phyloP scores from a whole-genome alignment of 2,797 vertebrate genomes.

The Micrastur ruficollis region DNA sequence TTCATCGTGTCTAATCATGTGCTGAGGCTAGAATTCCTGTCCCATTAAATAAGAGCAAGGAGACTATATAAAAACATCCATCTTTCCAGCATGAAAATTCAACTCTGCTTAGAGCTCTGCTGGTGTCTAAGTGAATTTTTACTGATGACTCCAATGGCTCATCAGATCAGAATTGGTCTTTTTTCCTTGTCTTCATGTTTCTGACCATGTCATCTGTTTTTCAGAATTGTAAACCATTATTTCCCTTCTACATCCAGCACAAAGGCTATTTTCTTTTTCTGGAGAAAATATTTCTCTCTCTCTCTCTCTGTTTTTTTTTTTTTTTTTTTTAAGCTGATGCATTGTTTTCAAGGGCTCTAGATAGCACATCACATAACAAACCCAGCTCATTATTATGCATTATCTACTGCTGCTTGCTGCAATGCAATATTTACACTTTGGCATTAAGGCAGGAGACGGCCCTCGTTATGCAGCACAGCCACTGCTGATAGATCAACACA shows the following conservation, averaged over 20 bases:
- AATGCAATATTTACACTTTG: slow-evolving; percentile 68
- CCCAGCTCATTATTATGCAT: slow-evolving; percentile 55
- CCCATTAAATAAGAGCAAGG: not conserved
- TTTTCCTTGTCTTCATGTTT: slow-evolving; percentile 13
- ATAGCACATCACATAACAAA: slow-evolving; percentile 30
- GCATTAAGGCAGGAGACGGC: slow-evolving; percentile 52
- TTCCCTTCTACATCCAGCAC: not conserved
- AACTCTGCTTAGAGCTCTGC: not conserved
- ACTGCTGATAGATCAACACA: slow-evolving; percentile 24
- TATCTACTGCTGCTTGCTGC: slow-evolving; percentile 51
- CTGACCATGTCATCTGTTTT: slow-evolving; percentile 1
- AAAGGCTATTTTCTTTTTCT: not conserved
- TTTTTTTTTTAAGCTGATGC: not conserved
- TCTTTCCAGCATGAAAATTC: slow-evolving; percentile 22
- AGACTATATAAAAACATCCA: not conserved
- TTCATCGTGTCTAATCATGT: not conserved
- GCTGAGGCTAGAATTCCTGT: not conserved
- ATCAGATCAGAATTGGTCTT: slow-evolving; percentile 28
- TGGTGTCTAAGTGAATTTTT: slow-evolving; percentile 27
- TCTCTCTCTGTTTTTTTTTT: not conserved
- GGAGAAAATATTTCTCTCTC: not conserved
- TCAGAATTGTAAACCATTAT: not conserved
- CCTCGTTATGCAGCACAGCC: slow-evolving; percentile 51
- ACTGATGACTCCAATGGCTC: not conserved
- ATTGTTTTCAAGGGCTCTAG: slow-evolving; percentile 42